phyloP scores from a whole-genome alignment of 2,888 invertebrate species.

The Synergus umbraculus region DNA sequence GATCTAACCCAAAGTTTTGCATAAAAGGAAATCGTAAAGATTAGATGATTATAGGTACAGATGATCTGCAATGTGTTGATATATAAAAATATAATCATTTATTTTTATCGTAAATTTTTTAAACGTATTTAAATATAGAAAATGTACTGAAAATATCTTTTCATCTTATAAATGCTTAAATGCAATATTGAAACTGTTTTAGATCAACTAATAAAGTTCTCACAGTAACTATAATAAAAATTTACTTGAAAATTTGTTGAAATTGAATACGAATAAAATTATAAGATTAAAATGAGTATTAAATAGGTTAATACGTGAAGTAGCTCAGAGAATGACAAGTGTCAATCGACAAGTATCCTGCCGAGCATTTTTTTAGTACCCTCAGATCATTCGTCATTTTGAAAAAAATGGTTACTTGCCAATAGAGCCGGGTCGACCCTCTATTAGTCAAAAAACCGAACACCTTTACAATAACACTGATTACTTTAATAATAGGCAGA shows the following conservation, averaged over 20 bases:
- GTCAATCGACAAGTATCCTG: slow-evolving; percentile 38
- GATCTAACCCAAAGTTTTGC: background rate
- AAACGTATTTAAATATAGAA: background rate
- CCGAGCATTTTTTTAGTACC: slow-evolving; percentile 26
- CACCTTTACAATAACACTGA: slow-evolving; percentile 75
- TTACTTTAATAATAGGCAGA: slow-evolving; percentile 76
- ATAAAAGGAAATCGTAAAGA: background rate
- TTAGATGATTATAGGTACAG: background rate
- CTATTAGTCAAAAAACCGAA: slow-evolving; percentile 68
- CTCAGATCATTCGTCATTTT: slow-evolving; percentile 22
- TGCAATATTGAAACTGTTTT: background rate
- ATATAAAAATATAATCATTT: no score
- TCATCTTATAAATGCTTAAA: background rate
- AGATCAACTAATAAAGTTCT: background rate
- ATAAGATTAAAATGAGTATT: background rate
- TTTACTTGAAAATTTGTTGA: background rate
- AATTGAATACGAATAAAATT: background rate
- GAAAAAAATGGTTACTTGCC: slow-evolving; percentile 59
- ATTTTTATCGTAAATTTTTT: rapidly evolving
- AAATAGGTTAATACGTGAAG: background rate
- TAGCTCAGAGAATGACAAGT: slow-evolving; percentile 28
- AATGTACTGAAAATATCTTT: background rate
- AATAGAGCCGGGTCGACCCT: slow-evolving; percentile 54
- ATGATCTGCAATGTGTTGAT: background rate
- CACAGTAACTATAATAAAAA: background rate